Conservation (phyloP, 2,888 invertebrate genomes). For the Macrosiphum euphorbiae region DNA sequence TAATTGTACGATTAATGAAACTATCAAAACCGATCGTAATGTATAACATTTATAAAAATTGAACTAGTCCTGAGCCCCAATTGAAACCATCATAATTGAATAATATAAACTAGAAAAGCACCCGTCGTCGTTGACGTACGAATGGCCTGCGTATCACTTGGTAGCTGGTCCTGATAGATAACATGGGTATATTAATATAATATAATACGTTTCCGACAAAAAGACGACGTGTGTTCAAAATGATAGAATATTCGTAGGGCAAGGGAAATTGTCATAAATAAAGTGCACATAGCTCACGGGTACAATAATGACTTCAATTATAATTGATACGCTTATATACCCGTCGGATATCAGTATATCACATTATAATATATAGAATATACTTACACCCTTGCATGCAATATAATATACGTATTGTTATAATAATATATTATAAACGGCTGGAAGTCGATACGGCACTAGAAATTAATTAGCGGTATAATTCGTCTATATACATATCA, state of each 20-base stretch:
- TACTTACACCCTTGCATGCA: not conserved
- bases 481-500: not conserved
- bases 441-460: not conserved
- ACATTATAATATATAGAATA: not conserved
- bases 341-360: not conserved
- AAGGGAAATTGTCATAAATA: not conserved
- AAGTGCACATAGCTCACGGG: not conserved
- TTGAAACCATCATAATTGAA: no score
- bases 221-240: not conserved
- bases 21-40: not conserved
- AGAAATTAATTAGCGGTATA: not conserved
- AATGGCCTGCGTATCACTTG: not conserved
- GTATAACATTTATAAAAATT: no score
- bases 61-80: no score
- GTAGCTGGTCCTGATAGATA: not conserved
- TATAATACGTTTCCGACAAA: not conserved
- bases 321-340: not conserved
- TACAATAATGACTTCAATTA: not conserved
- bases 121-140: no score
- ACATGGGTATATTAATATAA: no score
- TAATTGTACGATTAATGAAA: not conserved
- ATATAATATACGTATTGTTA: no score
- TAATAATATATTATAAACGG: not conserved
- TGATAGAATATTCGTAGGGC: not conserved
- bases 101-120: no score